Percentiles rank a stretch among this genome's conserved stretches.
Evolutionary conservation across 2,113 vertebrate genomes (phyloP).

Genomic region (Nibea albiflora): DNA sequence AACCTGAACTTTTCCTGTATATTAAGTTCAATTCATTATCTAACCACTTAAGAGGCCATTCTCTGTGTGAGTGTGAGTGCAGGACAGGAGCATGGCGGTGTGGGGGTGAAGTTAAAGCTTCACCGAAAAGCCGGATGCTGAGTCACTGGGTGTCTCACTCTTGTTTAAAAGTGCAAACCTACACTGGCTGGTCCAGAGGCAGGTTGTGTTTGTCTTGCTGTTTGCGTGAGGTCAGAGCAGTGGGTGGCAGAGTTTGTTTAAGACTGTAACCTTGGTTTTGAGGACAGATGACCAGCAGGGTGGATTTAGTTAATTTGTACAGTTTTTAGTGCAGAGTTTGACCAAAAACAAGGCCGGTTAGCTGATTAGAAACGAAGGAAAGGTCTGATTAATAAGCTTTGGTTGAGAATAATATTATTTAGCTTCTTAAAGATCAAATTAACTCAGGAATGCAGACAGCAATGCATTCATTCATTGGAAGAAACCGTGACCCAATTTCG

Average conservation of each 20-base stretch:
- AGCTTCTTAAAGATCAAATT: not conserved
- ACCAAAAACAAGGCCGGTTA: conserved; percentile 5
- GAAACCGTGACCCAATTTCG: not conserved
- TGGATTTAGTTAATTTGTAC: conserved; percentile 11
- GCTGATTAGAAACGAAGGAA: not conserved
- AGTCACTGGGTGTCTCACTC: conserved; percentile 35
- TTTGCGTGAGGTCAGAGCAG: conserved; percentile 46
- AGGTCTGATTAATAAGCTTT: not conserved
- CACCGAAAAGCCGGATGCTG: conserved; percentile 26
- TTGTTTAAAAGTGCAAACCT: conserved; percentile 20
- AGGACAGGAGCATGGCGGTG: not conserved
- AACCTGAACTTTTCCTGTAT: not conserved
- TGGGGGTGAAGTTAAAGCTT: conserved; percentile 2
- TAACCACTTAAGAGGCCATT: not conserved
- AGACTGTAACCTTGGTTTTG: conserved; percentile 39
- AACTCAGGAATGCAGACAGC: not conserved
- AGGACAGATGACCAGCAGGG: not conserved
- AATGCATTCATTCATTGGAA: not conserved
- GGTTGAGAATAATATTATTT: not conserved
- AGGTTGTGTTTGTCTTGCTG: conserved; percentile 40
- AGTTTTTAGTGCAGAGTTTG: not conserved
- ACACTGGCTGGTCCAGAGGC: conserved; percentile 7
- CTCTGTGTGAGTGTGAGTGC: not conserved
- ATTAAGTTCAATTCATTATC: not conserved
- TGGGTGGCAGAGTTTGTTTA: conserved; percentile 31